A percentile compares a stretch with the other conserved stretches of the same genome.
phyloP scores from a whole-genome alignment of 2,888 invertebrate species.

The Dioctria linearis region DNA sequence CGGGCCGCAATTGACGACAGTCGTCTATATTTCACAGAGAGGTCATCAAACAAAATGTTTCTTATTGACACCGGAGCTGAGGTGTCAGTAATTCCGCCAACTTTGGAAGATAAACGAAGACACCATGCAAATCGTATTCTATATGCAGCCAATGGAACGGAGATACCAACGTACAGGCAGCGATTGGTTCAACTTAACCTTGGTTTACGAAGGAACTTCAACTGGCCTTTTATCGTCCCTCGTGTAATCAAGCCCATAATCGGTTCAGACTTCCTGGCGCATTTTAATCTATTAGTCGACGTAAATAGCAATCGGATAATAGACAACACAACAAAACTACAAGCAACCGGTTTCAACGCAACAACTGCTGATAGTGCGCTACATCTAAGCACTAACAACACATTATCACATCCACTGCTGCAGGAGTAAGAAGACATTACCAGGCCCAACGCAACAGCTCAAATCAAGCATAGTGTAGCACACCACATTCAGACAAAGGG shows the following conservation, averaged over 20 bases:
- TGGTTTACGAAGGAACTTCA: not conserved
- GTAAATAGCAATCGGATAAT: conserved; percentile 47
- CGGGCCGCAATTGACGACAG: no score
- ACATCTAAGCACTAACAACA: not conserved
- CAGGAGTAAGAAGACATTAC: not conserved
- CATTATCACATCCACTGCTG: not conserved
- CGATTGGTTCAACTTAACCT: not conserved
- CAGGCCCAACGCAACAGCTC: not conserved
- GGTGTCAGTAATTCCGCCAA: no score
- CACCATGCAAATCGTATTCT: no score
- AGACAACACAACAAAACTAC: conserved; percentile 35
- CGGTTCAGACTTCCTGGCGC: conserved; percentile 39
- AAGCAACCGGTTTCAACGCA: not conserved
- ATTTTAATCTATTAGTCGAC: conserved; percentile 23
- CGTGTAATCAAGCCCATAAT: conserved; percentile 35
- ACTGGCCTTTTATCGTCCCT: conserved; percentile 37
- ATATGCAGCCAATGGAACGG: no score
- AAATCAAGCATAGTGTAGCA: not conserved
- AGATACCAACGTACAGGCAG: no score
- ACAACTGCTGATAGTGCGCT: not conserved
- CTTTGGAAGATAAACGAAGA: no score
- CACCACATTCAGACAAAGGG: conserved; percentile 13
- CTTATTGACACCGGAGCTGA: no score
- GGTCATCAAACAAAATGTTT: no score
- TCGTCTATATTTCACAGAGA: no score